Base-by-base conservation (phyloP, 2,888 invertebrate genomes). In the Nineta flava region DNA sequence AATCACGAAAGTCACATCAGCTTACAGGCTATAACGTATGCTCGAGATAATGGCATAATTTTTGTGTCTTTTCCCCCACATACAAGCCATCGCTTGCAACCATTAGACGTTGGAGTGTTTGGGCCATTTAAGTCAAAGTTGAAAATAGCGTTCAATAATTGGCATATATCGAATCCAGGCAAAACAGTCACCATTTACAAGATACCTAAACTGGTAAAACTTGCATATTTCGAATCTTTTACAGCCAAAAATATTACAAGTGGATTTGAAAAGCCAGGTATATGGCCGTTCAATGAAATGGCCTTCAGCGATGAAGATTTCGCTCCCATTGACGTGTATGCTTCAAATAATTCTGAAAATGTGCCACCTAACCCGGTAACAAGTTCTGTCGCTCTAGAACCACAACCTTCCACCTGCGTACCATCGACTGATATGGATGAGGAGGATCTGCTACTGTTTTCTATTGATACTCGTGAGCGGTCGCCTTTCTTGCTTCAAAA, bases 31-130 rank as follows among this genome's bases (percentile, higher is more conserved):
- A 55, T 66, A 42, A 50, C 59, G 51, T 56, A 56, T 57, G 58
- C 59, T 35, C 59, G 58, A 53, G 58, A 59, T 44, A 59, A 61
- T 55, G 62, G 63, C 6, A 57, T 66, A 43, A 53, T 61, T 19
- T 47, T 62, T 49, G 50, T 63, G 19, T 58, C 60, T 5, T 59
- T 65, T 49, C 60, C 62, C 15, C 62, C 61, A 9, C 61, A 64
- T 48, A 58, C 57, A 50, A 55, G 56, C 26, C 62, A 64, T 53
- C 55, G 56, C 46, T 48, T 63, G 13, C 62, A 64, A 53, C 62
- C 62, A 13, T 49, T 62, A 17, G 60, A 58, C 51, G 51, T 54
- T 7, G 49, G 55, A 17, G 57, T 63, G 2, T 59, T 55, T 55
- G 57, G 58, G 6, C 58, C 61, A 10, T 59, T 62, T 47, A 63